Evolutionary conservation across 2,888 invertebrate species (phyloP), one percentile per base, ranked within the genome.

Genomic region (Tenthredo livida): DNA sequence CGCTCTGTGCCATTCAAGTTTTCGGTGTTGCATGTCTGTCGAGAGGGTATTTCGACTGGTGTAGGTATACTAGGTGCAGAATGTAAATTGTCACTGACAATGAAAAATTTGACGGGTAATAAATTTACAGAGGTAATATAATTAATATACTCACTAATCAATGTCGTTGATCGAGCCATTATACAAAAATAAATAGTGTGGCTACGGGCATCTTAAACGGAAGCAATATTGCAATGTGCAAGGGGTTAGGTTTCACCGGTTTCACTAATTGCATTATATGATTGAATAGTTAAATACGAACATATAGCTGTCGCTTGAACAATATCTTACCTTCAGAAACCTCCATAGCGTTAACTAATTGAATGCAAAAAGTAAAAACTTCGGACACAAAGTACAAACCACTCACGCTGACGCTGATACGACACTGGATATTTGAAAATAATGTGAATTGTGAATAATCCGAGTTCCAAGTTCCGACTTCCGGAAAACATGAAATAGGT

Each of bases 101-200:
- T 58, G 17, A 17, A 21, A 58, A 58, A 58, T 58, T 58, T 58
- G 10, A 58, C 15, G 15, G 3, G 58, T 58, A 58, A 12, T 58
- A 58, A 58, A 58, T 15, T 58, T 58, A 21, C 58, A 58, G 58
- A 58, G n/a, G 15, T 58, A 58, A 58, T 58, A 21, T 58, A 21
- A 58, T 58, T 58, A 58, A 58, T 58, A n/a, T 58, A 58, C 58
- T 58, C 58, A 58, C 58, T 58, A 58, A 58, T 58, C 10, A 58
- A 58, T 15, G 21, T 58, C 58, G 58, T 58, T 15, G 58, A 58
- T 58, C 15, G 58, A 9, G 58, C 58, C 2, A 58, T 29, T 58
- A 58, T 58, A 58, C 7, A 58, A 9, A 58, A 58, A 58, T 58
- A 9, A n/a, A 58, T 58, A 17, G 58, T 58, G 58, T 58, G 58